A percentile compares a stretch with the other conserved stretches of the same genome.
Conservation (phyloP, 2,113 vertebrate species). For the Chamaetylas fuelleborni region DNA sequence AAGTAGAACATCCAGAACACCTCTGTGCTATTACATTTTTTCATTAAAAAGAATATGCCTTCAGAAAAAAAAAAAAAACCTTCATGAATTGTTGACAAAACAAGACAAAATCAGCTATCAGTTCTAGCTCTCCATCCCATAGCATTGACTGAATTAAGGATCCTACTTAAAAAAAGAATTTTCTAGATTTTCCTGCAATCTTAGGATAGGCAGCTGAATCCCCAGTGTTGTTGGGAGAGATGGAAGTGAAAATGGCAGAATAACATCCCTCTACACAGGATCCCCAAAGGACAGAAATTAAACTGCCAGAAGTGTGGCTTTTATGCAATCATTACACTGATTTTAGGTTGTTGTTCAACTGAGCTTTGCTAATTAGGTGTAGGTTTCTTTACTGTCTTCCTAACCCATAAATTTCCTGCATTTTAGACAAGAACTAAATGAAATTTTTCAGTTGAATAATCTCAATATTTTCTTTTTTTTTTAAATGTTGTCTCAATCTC, state of each 20-base stretch:
- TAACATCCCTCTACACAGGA: background rate
- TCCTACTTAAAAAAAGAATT: background rate
- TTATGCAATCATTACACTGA: background rate
- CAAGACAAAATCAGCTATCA: background rate
- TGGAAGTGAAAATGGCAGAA: background rate
- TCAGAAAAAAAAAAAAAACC: background rate
- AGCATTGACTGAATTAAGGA: background rate
- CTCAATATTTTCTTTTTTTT: background rate
- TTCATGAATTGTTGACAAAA: background rate
- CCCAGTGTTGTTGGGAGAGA: background rate
- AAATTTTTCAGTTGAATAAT: background rate
- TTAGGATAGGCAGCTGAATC: background rate
- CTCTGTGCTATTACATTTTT: background rate
- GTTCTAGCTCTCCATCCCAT: background rate
- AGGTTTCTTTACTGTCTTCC: background rate
- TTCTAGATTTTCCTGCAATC: background rate
- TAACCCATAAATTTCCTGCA: background rate
- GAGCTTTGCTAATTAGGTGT: background rate
- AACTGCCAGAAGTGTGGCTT: background rate
- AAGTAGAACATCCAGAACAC: background rate
- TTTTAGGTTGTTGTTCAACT: background rate
- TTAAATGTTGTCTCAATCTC: background rate
- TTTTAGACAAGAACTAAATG: background rate
- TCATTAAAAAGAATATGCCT: background rate
- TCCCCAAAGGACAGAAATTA: background rate